These are phyloP conservation scores for Pseudochromis fuscus DNA, from an alignment of 2,797 vertebrate genomes.

Conservation along the genomic window DNA sequence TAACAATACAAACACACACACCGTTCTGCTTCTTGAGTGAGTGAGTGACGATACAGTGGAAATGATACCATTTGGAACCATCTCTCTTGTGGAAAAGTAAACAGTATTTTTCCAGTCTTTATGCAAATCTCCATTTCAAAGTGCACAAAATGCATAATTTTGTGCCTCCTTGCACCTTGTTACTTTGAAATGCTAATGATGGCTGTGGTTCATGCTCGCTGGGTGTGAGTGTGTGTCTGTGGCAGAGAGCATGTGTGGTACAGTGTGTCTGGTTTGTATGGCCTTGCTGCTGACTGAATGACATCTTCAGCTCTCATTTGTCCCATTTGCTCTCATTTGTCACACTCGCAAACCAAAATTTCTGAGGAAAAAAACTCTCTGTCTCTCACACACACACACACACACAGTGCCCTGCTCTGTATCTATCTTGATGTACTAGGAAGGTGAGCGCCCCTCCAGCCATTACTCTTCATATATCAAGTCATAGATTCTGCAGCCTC, in stretches of 20 bases:
- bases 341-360: conserved; percentile 8
- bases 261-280: conserved; percentile 50
- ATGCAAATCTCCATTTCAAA: conserved; percentile 79
- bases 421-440: conserved; percentile 65
- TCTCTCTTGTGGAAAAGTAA: conserved; percentile 68
- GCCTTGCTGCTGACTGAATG: conserved; percentile 56
- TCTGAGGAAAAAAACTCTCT: background rate
- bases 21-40: too few species aligned
- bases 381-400: conserved; percentile 3
- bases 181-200: conserved; percentile 82
- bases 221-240: conserved; percentile 20
- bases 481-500: conserved; percentile 48
- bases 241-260: conserved; percentile 20
- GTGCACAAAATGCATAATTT: conserved; percentile 76
- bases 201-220: conserved; percentile 42
- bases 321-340: conserved; percentile 72
- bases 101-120: conserved; percentile 75
- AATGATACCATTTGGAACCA: conserved; percentile 52
- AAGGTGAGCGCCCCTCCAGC: conserved; percentile 48
- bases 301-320: conserved; percentile 62
- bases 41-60: conserved; percentile 32
- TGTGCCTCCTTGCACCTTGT: conserved; percentile 72
- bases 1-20: too few species aligned
- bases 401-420: conserved; percentile 14
- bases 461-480: conserved; percentile 75